phyloP scores from a whole-genome alignment of 1,140 invertebrate species.

The Cotesia chilonis region DNA sequence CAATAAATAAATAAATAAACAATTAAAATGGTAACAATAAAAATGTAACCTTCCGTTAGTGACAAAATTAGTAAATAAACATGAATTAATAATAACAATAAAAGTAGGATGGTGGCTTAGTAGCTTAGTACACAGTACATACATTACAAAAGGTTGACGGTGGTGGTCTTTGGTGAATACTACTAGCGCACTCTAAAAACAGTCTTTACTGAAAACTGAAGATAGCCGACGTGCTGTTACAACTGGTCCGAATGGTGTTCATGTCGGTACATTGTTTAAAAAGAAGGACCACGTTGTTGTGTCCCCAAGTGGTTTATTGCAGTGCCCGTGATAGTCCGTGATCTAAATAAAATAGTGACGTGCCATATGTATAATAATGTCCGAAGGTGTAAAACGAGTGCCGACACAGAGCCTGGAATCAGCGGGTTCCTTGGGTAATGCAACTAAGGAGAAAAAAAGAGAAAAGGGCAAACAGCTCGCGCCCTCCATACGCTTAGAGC shows the following conservation, averaged over 20 bases:
- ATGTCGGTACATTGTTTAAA: slow-evolving; percentile 53
- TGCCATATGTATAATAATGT: slow-evolving; percentile 57
- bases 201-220: slow-evolving; percentile 55
- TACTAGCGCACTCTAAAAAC: slow-evolving; percentile 61
- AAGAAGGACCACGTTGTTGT: slow-evolving; percentile 51
- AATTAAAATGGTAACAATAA: too few relatives aligned
- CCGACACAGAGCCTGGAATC: slow-evolving; percentile 63
- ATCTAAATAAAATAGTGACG: slow-evolving; percentile 9
- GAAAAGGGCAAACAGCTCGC: slow-evolving; percentile 64
- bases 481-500: slow-evolving; percentile 68
- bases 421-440: slow-evolving; percentile 56
- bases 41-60: too few relatives aligned
- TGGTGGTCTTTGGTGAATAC: slow-evolving; percentile 37
- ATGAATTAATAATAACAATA: too few relatives aligned
- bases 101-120: too few relatives aligned
- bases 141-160: not conserved
- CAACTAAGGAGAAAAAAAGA: slow-evolving; percentile 62
- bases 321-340: slow-evolving; percentile 9
- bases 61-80: too few relatives aligned
- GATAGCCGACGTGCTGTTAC: slow-evolving; percentile 11
- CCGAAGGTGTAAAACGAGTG: slow-evolving; percentile 66
- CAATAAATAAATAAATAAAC: too few relatives aligned
- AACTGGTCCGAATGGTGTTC: slow-evolving; percentile 40
- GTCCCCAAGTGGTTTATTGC: slow-evolving; percentile 8
- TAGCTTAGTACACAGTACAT: not conserved